phyloP scores from a whole-genome alignment of 2,113 vertebrate genomes.

The Sminthopsis crassicaudata region DNA sequence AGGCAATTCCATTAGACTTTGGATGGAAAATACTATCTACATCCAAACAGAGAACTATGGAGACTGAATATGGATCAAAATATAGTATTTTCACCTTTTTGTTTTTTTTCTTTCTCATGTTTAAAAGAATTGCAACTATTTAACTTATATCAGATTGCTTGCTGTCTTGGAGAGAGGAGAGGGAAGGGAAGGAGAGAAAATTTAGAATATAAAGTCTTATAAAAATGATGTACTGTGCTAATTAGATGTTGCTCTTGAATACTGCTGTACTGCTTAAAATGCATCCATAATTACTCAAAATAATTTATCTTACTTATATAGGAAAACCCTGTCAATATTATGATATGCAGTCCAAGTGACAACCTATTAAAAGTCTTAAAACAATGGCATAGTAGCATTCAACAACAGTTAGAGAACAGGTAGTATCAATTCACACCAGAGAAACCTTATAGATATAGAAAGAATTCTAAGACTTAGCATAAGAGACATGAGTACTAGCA shows the following conservation, averaged over 20 bases:
- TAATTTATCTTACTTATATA: neutral
- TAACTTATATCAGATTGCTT: too few relatives aligned
- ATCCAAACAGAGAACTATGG: too few relatives aligned
- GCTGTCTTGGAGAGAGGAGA: too few relatives aligned
- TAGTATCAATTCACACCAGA: neutral
- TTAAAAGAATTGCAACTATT: too few relatives aligned
- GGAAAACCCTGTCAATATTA: neutral
- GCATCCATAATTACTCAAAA: neutral
- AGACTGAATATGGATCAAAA: too few relatives aligned
- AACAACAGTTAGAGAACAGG: neutral
- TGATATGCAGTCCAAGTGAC: neutral
- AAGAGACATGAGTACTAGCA: neutral
- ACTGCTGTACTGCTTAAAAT: neutral
- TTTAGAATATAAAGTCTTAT: neutral
- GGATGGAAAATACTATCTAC: too few relatives aligned
- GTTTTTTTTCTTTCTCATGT: too few relatives aligned
- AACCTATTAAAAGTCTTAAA: neutral
- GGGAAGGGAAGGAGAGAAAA: too few relatives aligned
- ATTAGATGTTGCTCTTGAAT: neutral
- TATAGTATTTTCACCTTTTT: too few relatives aligned
- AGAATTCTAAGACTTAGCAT: neutral
- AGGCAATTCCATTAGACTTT: too few relatives aligned
- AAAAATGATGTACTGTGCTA: neutral
- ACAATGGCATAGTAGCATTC: neutral
- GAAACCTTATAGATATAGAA: neutral